Conservation (phyloP, 2,888 invertebrate species). For the Pimpla rufipes region DNA sequence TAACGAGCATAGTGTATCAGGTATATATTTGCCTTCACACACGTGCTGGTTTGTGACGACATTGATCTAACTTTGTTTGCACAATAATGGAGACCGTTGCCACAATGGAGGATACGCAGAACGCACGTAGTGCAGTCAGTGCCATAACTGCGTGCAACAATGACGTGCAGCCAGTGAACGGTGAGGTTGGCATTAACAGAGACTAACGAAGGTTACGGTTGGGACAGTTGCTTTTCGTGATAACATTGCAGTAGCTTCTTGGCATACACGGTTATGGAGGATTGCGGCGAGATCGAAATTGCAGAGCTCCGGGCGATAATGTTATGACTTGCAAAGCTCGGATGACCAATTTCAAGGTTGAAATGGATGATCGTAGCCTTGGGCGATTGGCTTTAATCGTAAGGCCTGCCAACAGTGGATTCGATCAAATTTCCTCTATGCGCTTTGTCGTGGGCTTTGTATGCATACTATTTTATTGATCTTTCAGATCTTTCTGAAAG, state of each 20-base stretch:
- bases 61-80: slow-evolving; percentile 9
- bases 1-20: slow-evolving; percentile 7
- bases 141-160: background rate
- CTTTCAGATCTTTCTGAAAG: no score
- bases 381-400: background rate
- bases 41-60: slow-evolving; percentile 10
- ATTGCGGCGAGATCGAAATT: background rate
- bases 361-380: background rate
- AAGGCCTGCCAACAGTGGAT: background rate
- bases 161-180: background rate
- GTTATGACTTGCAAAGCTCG: background rate
- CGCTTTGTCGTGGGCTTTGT: no score
- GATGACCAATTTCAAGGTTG: background rate
- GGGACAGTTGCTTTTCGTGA: background rate
- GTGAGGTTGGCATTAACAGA: background rate
- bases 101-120: background rate
- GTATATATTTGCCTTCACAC: background rate
- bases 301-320: background rate
- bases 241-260: background rate
- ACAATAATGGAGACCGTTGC: slow-evolving; percentile 5
- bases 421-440: background rate
- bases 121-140: background rate
- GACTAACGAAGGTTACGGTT: background rate
- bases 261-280: background rate
- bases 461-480: no score